Evolutionary conservation across 35 echinoderm and acorn worm species (phyloP), one percentile per base, ranked within the genome.

Genomic region (Apostichopus parvimensis): DNA sequence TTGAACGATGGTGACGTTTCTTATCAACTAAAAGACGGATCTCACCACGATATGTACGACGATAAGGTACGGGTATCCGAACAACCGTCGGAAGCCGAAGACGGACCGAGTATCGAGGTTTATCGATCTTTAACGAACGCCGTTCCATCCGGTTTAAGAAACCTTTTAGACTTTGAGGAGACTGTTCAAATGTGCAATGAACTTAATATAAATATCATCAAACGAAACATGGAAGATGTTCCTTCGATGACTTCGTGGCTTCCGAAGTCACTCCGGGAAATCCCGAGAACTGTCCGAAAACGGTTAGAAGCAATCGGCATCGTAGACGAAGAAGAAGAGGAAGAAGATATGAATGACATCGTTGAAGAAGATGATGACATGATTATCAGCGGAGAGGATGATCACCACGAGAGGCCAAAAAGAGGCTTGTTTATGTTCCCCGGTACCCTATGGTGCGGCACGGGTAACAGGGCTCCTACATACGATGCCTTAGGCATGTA

Each of bases 381-480:
- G 17, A 34, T 26, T 4, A 14, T 73, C 18, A 2, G 9, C 11
- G 73, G 53, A 57, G 72, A 54, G 24, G 52, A 79, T 78, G 52
- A 45, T 57, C 15, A 54, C 22, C 89, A 91, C n/a, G 60, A 68
- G 9, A 57, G 89, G 22, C 72, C 79, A 15, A 79, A 91, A 56
- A 45, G 89, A 79, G 89, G 89, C 28, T 64, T 91, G 57, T 91
- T 91, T 34, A 91, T 91, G 89, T 91, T 91, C 8, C 89, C 89
- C 6, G 89, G 89, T 15, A 91, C 89, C 5, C 54, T 91, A 12
- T 91, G 89, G 89, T 91, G 89, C 22, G 89, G 89, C 8, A 79
- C 89, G 7, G 89, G 89, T n/a, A 91, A 91, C 61, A 57, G 73
- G 17, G 89, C 89, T 14, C 71, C 89, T 5, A 57, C 53, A 0